Evolutionary conservation across 2,113 vertebrate species (phyloP).

Genomic region (Forbesichthys papilliferus): DNA sequence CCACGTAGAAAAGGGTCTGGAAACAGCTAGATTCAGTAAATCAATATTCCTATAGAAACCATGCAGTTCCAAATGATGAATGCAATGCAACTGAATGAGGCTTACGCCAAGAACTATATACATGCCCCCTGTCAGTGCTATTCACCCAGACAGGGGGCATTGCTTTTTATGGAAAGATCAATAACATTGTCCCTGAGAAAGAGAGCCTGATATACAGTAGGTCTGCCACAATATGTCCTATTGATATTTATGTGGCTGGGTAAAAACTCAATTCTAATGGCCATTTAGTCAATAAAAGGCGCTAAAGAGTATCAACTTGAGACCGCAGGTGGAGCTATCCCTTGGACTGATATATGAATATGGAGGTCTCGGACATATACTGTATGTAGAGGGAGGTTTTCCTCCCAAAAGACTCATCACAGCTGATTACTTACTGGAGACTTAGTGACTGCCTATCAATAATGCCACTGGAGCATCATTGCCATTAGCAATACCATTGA

Average conservation of each 20-base stretch:
- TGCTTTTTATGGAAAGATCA: constrained; percentile 70
- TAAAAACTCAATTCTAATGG: constrained; percentile 61
- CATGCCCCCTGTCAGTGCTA: constrained; percentile 40
- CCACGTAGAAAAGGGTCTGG: too few relatives aligned
- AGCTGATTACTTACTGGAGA: constrained; percentile 38
- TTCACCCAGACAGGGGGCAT: constrained; percentile 53
- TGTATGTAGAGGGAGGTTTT: constrained; percentile 25
- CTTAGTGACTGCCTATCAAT: constrained; percentile 17
- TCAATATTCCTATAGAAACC: too few relatives aligned
- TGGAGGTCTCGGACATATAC: background rate
- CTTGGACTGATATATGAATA: constrained; percentile 21
- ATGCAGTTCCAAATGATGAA: too few relatives aligned
- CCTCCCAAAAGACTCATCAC: constrained; percentile 17
- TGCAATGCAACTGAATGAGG: too few relatives aligned
- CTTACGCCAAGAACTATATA: constrained; percentile 10
- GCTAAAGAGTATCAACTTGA: constrained; percentile 31
- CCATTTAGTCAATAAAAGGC: too few relatives aligned
- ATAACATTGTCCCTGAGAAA: constrained; percentile 72
- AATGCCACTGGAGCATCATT: constrained; percentile 12
- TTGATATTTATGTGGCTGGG: constrained; percentile 74
- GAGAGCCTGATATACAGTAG: constrained; percentile 45
- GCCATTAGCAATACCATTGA: constrained; percentile 13
- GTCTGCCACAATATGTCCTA: constrained; percentile 55
- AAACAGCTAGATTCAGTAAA: too few relatives aligned
- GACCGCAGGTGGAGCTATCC: constrained; percentile 34